Conservation (phyloP, 2,888 invertebrate species). For the Gonocerus acuteangulatus region DNA sequence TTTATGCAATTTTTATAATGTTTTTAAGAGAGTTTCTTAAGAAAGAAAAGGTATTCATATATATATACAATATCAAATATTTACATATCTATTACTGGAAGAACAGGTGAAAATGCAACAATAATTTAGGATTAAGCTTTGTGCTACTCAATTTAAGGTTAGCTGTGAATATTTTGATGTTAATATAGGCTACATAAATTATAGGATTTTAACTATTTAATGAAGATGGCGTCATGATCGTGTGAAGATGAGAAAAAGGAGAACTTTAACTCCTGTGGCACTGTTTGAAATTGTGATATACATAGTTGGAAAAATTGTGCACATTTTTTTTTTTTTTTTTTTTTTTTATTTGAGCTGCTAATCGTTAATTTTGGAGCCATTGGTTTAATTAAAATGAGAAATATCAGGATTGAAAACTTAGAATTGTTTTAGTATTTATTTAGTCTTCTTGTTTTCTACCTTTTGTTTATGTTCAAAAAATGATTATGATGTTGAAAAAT, state of each 20-base stretch:
- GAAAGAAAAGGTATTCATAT: too few relatives aligned
- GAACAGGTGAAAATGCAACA: conserved; percentile 20
- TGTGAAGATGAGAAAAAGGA: not conserved
- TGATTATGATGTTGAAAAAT: too few relatives aligned
- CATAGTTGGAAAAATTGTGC: conserved; percentile 1
- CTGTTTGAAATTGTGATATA: conserved; percentile 22
- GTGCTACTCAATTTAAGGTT: conserved; percentile 11
- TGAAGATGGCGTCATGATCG: not conserved
- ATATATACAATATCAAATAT: not conserved
- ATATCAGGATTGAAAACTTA: too few relatives aligned
- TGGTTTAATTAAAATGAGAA: too few relatives aligned
- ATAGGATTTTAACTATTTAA: not conserved
- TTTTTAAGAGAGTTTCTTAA: too few relatives aligned
- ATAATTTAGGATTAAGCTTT: conserved; percentile 23
- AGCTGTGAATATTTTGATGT: not conserved
- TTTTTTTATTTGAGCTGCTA: not conserved
- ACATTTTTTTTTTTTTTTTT: not conserved
- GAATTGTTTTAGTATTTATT: too few relatives aligned
- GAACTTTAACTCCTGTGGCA: conserved; percentile 11
- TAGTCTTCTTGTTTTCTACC: too few relatives aligned
- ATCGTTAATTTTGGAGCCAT: too few relatives aligned
- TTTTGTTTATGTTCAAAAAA: too few relatives aligned
- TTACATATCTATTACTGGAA: conserved; percentile 4
- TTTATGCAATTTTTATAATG: too few relatives aligned
- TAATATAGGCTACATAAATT: not conserved